A percentile compares a stretch with the other conserved stretches of the same genome.
These are phyloP conservation scores for Vanacampus margaritifer DNA, from an alignment of 2,113 vertebrate species.

Conservation along the genomic window DNA sequence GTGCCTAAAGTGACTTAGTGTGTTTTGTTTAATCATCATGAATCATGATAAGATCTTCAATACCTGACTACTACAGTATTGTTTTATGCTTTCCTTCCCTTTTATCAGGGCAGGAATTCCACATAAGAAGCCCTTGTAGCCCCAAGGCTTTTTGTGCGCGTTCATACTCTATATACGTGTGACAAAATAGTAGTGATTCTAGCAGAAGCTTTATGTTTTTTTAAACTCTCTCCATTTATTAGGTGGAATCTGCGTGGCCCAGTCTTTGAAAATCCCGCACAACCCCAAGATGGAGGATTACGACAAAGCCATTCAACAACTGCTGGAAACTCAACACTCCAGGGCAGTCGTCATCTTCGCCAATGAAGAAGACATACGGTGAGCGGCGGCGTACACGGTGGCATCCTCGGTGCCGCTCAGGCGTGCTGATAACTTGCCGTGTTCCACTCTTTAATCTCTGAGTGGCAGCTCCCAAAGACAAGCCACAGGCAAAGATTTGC, in stretches of 20 bases:
- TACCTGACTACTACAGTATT: constrained; percentile 8
- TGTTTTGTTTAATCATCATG: too few species aligned
- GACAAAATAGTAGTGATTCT: constrained; percentile 30
- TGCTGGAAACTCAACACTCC: constrained; percentile 85
- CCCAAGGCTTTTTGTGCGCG: constrained; percentile 28
- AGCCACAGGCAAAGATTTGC: constrained; percentile 47
- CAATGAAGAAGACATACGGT: constrained; percentile 92
- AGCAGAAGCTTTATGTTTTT: constrained; percentile 48
- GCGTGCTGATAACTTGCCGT: constrained; percentile 28
- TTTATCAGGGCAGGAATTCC: constrained; percentile 21
- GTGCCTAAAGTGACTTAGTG: too few species aligned
- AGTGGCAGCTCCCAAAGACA: constrained; percentile 47
- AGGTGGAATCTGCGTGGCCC: constrained; percentile 93
- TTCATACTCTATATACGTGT: constrained; percentile 3
- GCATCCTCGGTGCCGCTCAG: constrained; percentile 24
- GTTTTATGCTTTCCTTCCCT: constrained; percentile 33
- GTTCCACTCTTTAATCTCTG: constrained; percentile 52
- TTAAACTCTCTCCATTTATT: constrained; percentile 32
- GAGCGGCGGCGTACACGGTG: constrained; percentile 32
- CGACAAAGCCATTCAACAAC: constrained; percentile 85
- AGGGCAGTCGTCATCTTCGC: constrained; percentile 88
- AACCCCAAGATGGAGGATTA: constrained; percentile 85
- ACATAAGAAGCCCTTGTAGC: constrained; percentile 20
- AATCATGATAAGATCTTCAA: constrained; percentile 30
- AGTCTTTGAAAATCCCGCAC: constrained; percentile 91